These are phyloP conservation scores for Heliangelus exortis DNA, from an alignment of 2,797 vertebrate species.

Conservation along the genomic window DNA sequence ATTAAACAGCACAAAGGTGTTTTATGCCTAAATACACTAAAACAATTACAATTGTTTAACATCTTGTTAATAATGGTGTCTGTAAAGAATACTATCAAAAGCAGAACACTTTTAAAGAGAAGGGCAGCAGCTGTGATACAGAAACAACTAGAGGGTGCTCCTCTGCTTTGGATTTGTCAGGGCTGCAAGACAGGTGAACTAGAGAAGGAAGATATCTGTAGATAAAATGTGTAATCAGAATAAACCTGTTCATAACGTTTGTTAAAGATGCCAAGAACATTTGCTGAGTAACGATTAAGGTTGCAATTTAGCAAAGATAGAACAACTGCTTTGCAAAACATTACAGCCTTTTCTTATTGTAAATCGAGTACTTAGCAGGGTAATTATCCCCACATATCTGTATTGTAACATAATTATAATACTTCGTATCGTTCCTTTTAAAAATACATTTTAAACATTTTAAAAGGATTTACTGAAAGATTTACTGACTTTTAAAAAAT, in stretches of 20 bases:
- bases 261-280: neutral
- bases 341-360: neutral
- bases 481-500: neutral
- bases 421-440: neutral
- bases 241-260: neutral
- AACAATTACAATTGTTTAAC: neutral
- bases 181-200: conserved; percentile 11
- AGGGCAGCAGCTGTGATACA: neutral
- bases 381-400: neutral
- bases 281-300: conserved; percentile 24
- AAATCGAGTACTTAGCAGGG: neutral
- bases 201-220: neutral
- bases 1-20: neutral
- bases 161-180: conserved; percentile 43
- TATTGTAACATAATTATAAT: neutral
- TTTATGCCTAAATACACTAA: neutral
- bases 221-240: neutral
- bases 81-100: neutral
- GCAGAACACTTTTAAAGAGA: neutral
- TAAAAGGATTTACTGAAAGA: neutral
- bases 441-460: neutral
- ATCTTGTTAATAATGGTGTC: neutral
- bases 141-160: conserved; percentile 68
- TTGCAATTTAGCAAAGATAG: conserved; percentile 41
- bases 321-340: conserved; percentile 49